phyloP scores from a whole-genome alignment of 92 coral and sea anemone genomes.

The Umimayanthus kanabou region DNA sequence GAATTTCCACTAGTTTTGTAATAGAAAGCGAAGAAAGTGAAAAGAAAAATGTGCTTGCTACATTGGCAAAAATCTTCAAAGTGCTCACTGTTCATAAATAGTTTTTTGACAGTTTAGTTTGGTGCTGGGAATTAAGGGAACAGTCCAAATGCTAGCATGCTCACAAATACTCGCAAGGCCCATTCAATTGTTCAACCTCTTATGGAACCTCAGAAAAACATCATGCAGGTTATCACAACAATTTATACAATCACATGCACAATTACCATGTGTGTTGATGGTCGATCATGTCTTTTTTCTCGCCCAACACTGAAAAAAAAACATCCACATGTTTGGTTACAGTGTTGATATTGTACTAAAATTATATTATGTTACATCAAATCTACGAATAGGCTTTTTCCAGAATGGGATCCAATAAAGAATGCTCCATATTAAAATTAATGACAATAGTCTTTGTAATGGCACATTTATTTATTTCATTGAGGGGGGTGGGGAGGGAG shows the following conservation, averaged over 20 bases:
- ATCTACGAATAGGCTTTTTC: no score
- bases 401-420: no score
- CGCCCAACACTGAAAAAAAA: slow-evolving; percentile 22
- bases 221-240: neutral
- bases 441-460: no score
- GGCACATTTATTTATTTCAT: no score
- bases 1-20: neutral
- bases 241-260: neutral
- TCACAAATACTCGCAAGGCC: no score
- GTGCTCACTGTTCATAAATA: neutral
- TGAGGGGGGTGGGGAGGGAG: no score
- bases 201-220: neutral
- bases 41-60: neutral
- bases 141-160: no score
- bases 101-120: neutral
- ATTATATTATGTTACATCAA: neutral
- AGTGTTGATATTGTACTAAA: no score
- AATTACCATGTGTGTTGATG: slow-evolving; percentile 16
- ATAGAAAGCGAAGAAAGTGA: neutral
- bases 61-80: neutral
- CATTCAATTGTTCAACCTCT: neutral
- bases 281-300: slow-evolving; percentile 7
- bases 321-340: neutral
- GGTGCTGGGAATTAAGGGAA: no score
- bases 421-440: no score